Evolutionary conservation across 1,140 invertebrate genomes (phyloP), one percentile per base, ranked within the genome.

Genomic region (Euura lappo): DNA sequence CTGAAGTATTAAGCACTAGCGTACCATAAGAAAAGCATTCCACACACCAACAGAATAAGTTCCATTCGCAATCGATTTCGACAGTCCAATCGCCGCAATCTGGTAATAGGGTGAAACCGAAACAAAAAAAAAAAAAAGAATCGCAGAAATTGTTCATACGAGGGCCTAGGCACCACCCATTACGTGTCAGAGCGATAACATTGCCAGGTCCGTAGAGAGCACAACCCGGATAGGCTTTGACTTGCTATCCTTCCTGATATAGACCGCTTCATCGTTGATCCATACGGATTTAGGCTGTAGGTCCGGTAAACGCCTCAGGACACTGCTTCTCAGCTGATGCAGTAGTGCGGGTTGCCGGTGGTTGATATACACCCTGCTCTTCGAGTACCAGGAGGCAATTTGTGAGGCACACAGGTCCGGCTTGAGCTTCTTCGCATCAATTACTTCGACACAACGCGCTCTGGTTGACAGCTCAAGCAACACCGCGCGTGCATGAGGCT

Each of bases 361-460:
- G 43, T 67, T 67, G 8, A 13, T 13, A 13, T 67, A 2, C 6
- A 67, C 28, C 28, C 28, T 67, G 66, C 6, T 13, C 7, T 67
- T 28, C 66, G 43, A 13, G 13, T 67, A 67, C 43, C 66, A 13
- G 28, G 7, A 7, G 6, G n/a, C 66, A 67, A 67, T 67, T 8
- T 67, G n/a, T 13, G 28, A 28, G 28, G 28, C 28, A 28, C 28
- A 28, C 1, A 28, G 28, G 28, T 28, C 28, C 28, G 28, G 66
- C 7, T 67, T 13, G 6, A 28, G 66, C 66, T 67, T 67, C 66
- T 67, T 67, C 6, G 66, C 66, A 67, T 7, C 66, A 67, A 67
- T 67, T 8, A 67, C 7, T 13, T 67, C 13, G 28, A 11, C 66
- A 67, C 66, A 67, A 11, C 43, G 8, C 6, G 43, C 66, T 28